Evolutionary conservation across 2,888 invertebrate species (phyloP), one percentile per base, ranked within the genome.

Genomic region (Endotricha flammealis): DNA sequence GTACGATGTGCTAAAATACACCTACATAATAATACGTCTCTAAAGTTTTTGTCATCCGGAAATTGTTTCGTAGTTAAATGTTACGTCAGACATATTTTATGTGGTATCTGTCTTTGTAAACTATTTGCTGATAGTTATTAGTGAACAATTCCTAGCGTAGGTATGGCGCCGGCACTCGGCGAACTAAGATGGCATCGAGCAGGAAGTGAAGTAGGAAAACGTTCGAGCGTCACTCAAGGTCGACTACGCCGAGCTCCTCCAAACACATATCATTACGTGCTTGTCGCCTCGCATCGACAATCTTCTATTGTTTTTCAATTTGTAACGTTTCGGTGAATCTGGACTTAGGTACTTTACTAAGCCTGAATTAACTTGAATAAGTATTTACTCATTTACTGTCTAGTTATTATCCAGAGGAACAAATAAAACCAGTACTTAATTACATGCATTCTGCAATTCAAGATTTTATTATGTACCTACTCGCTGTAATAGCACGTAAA

Each of bases 161-260:
- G 3, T 52, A 46, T 52, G 51, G 63, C 66, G 66, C 61, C 61
- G 51, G 46, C 48, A 56, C 56, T 55, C 52, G 64, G 59, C 63
- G 56, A 64, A 57, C 64, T 57, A 70, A 80, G 79, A 81, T 79
- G 79, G 74, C 72, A 68, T 68, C 64, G 55, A 82, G 68, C 74
- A 85, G 85, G 85, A 85, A 83, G 79, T 81, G 59, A 74, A 69
- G 76, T 80, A 82, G 81, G 81, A 83, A 83, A 83, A 83, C 79
- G 76, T 70, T 73, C 65, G 67, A 76, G 54, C 79, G 79, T 75
- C 78, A 66, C 65, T 56, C 83, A 86, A 85, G 85, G 85, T 66
- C 78, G 57, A 53, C 57, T 66, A 70, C 61, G 66, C 59, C 68
- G 58, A 66, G 64, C 60, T 67, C 61, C 65, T 64, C 69, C 69